These are phyloP conservation scores for Stratiolaelaps scimitus DNA, from an alignment of 1,140 invertebrate genomes.

Conservation along the genomic window DNA sequence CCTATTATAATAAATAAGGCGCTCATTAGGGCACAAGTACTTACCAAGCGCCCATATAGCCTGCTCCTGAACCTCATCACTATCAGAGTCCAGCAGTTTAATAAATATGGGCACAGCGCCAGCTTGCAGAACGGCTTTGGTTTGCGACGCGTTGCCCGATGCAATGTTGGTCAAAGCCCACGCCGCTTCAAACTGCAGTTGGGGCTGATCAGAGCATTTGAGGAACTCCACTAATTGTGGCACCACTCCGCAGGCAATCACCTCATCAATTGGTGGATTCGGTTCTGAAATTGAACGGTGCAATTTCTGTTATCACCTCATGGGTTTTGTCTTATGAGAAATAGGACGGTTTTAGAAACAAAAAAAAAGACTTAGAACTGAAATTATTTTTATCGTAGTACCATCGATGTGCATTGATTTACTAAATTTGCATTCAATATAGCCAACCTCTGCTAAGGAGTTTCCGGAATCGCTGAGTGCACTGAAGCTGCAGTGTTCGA, in stretches of 20 bases:
- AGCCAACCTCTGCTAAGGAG: conserved; percentile 58
- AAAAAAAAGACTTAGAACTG: conserved; percentile 20
- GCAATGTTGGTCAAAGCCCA: conserved; percentile 97
- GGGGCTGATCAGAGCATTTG: conserved; percentile 63
- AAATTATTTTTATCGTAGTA: not conserved
- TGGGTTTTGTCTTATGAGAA: conserved; percentile 3
- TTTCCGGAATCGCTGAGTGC: conserved; percentile 89
- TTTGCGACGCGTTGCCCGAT: conserved; percentile 87
- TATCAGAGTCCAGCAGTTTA: conserved; percentile 58
- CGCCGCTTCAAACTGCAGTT: conserved; percentile 84
- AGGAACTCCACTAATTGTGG: conserved; percentile 91
- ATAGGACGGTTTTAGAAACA: too few relatives aligned
- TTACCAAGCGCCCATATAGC: conserved; percentile 36
- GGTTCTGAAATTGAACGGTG: conserved; percentile 53
- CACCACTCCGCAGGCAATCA: conserved; percentile 90
- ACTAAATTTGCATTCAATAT: not conserved
- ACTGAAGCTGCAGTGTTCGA: conserved; percentile 64
- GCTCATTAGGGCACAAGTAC: too few relatives aligned
- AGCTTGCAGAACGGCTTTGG: conserved; percentile 78
- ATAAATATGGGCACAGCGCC: conserved; percentile 88
- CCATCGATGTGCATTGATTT: not conserved
- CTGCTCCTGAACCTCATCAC: conserved; percentile 81
- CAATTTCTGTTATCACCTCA: not conserved
- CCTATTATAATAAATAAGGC: too few relatives aligned
- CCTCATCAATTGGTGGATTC: conserved; percentile 95